Percentiles rank a stretch among this genome's conserved stretches.
Evolutionary conservation across 92 coral and sea anemone species (phyloP).

Genomic region (Actinostola sp.): DNA sequence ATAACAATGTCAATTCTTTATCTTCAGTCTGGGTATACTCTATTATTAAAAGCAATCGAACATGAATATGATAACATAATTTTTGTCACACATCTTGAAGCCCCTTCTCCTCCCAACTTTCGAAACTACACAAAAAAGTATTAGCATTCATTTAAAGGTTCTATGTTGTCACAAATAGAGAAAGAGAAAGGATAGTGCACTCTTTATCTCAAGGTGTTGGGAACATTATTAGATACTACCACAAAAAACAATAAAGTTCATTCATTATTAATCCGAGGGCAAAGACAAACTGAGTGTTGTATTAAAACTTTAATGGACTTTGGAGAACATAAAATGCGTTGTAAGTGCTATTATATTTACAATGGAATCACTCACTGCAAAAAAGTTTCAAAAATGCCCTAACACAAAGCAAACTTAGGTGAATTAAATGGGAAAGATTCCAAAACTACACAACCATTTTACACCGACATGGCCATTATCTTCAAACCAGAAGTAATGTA

Average conservation of each 20-base stretch:
- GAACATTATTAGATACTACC: constrained; percentile 11
- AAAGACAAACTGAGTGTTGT: constrained; percentile 11
- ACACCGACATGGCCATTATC: too few species aligned
- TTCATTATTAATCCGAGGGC: constrained; percentile 31
- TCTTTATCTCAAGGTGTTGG: neutral
- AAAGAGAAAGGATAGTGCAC: neutral
- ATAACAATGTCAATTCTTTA: constrained; percentile 28
- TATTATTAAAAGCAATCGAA: constrained; percentile 12
- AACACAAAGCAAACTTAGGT: neutral
- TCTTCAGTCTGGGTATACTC: constrained; percentile 43
- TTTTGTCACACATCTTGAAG: neutral
- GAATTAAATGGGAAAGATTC: neutral
- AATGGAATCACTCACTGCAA: constrained; percentile 1
- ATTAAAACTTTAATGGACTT: constrained; percentile 11
- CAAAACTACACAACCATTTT: neutral
- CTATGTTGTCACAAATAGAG: neutral
- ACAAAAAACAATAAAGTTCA: constrained; percentile 13
- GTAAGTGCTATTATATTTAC: constrained; percentile 5
- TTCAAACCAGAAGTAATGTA: neutral
- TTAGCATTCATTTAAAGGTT: neutral
- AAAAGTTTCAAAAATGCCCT: constrained; percentile 1
- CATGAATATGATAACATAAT: neutral
- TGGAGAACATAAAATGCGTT: constrained; percentile 9
- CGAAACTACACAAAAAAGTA: neutral
- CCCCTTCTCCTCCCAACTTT: neutral